Evolutionary conservation across 1,140 invertebrate genomes (phyloP).

Genomic region (Thaumetopoea pityocampa): DNA sequence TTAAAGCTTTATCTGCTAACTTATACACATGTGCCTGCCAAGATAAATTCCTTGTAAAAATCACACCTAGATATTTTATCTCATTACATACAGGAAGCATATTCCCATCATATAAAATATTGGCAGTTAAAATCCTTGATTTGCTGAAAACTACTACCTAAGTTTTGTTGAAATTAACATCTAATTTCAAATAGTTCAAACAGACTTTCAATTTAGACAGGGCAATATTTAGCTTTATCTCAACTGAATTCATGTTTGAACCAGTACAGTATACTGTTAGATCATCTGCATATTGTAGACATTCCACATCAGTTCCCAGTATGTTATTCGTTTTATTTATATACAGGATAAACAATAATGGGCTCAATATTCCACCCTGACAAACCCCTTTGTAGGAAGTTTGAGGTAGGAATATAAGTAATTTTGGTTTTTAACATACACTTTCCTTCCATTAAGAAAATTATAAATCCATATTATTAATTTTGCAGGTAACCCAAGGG

Average conservation of each 20-base stretch:
- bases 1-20: constrained; percentile 5
- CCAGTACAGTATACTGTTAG: constrained; percentile 14
- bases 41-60: constrained; percentile 17
- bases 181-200: constrained; percentile 14
- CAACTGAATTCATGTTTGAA: neutral
- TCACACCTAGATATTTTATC: constrained; percentile 18
- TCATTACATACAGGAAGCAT: neutral
- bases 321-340: constrained; percentile 18
- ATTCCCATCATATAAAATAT: constrained; percentile 1
- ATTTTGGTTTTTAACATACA: constrained; percentile 18
- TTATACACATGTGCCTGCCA: constrained; percentile 18
- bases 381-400: constrained; percentile 16
- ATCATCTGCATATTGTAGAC: constrained; percentile 29
- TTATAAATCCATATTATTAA: constrained; percentile 20
- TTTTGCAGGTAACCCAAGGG: constrained; percentile 18
- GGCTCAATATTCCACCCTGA: constrained; percentile 22
- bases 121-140: neutral
- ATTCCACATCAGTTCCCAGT: constrained; percentile 15
- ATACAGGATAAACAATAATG: constrained; percentile 24
- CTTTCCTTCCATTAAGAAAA: constrained; percentile 19
- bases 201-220: constrained; percentile 6
- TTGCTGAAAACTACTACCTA: constrained; percentile 14
- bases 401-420: constrained; percentile 9
- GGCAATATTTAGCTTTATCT: constrained; percentile 3
- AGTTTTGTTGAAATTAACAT: constrained; percentile 9